These are phyloP conservation scores for Phortica variegata DNA, from an alignment of 1,140 invertebrate genomes.

Conservation along the genomic window DNA sequence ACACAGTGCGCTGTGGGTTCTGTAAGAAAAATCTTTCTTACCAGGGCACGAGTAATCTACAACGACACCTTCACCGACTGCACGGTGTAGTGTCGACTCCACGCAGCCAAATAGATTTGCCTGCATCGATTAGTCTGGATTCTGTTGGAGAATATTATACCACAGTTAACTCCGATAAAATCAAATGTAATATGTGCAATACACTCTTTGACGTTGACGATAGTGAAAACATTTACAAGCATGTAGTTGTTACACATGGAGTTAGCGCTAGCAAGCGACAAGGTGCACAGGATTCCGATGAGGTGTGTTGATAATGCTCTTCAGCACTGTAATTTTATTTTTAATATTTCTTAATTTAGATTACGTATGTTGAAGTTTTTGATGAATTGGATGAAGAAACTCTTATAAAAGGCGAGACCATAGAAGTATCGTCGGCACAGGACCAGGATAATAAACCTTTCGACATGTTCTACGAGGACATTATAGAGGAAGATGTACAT, in stretches of 20 bases:
- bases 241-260: conserved; percentile 10
- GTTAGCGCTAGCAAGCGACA: too few species aligned
- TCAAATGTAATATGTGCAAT: conserved; percentile 36
- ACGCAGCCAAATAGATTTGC: background rate
- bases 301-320: too few species aligned
- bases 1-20: conserved; percentile 27
- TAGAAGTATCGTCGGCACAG: too few species aligned
- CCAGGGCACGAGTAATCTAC: conserved; percentile 37
- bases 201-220: conserved; percentile 23
- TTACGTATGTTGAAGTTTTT: background rate
- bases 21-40: conserved; percentile 34
- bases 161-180: conserved; percentile 8
- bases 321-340: too few species aligned
- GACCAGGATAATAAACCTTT: too few species aligned
- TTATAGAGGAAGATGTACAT: conserved; percentile 21
- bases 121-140: conserved; percentile 4
- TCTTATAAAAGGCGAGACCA: too few species aligned
- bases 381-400: conserved; percentile 7
- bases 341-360: background rate
- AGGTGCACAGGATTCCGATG: too few species aligned
- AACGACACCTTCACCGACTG: conserved; percentile 37
- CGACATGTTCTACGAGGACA: conserved; percentile 12
- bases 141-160: conserved; percentile 21
- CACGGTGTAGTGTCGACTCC: conserved; percentile 26
- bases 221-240: conserved; percentile 8